Conservation (phyloP, 2,797 vertebrate genomes). For the Lagorchestes hirsutus region DNA sequence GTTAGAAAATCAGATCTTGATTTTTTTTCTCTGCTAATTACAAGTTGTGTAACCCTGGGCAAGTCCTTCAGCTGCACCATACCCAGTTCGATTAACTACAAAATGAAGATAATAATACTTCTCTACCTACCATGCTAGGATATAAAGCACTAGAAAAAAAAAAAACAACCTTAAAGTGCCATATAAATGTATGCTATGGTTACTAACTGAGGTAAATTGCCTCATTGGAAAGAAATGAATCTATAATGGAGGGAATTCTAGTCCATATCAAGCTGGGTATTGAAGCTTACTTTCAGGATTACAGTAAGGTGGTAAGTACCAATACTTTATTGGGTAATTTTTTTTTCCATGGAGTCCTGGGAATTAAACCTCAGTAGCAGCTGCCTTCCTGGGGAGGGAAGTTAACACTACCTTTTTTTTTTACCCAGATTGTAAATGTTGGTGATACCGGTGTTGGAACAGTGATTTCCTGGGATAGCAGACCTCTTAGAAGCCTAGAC, state of each 20-base stretch:
- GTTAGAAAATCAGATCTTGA: background rate
- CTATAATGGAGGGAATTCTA: background rate
- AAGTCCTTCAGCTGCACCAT: background rate
- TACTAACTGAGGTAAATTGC: background rate
- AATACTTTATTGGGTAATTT: background rate
- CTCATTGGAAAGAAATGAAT: background rate
- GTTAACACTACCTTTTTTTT: background rate
- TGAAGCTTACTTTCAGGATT: background rate
- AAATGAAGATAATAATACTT: background rate
- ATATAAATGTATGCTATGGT: background rate
- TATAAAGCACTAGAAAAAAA: background rate
- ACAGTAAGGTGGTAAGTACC: background rate
- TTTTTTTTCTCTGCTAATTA: background rate
- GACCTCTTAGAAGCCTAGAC: background rate
- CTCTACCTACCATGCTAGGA: background rate
- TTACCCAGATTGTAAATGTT: background rate
- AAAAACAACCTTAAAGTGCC: background rate
- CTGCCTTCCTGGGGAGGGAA: background rate
- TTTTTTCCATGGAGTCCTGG: background rate
- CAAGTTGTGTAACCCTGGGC: background rate
- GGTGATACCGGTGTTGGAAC: background rate
- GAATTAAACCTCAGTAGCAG: background rate
- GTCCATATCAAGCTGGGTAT: background rate
- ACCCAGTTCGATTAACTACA: background rate
- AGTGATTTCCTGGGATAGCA: background rate